These are phyloP conservation scores for Melanotaenia parkinsoni DNA, from an alignment of 2,797 vertebrate genomes.

Conservation along the genomic window DNA sequence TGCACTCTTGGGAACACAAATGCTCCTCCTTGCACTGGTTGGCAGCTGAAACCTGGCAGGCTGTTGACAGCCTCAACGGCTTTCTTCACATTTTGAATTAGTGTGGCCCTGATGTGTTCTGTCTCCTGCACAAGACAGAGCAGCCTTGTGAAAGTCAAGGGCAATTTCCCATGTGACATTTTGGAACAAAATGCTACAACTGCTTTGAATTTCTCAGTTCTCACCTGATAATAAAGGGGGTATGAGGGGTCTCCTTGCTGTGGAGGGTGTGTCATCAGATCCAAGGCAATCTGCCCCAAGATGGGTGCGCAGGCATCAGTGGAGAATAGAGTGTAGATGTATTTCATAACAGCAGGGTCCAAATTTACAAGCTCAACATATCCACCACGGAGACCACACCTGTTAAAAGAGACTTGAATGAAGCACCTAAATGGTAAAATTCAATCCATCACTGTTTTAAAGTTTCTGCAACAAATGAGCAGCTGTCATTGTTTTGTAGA, in stretches of 20 bases:
- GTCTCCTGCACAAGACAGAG: slow-evolving; percentile 68
- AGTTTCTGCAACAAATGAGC: not conserved
- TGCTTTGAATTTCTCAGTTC: not conserved
- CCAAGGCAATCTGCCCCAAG: slow-evolving; percentile 77
- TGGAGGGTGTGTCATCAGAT: slow-evolving; percentile 78
- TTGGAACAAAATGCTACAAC: not conserved
- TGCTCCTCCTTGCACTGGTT: slow-evolving; percentile 72
- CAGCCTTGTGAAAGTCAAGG: not conserved
- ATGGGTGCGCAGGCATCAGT: slow-evolving; percentile 27
- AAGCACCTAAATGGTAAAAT: not conserved
- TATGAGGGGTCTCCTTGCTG: slow-evolving; percentile 79
- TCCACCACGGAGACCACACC: slow-evolving; percentile 81
- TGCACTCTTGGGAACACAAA: slow-evolving; percentile 75
- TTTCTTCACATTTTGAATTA: slow-evolving; percentile 60
- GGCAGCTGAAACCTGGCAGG: slow-evolving; percentile 73
- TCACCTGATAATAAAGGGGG: slow-evolving; percentile 63
- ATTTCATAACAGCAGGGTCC: slow-evolving; percentile 63
- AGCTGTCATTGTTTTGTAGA: not conserved
- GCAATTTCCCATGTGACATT: not conserved
- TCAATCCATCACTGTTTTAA: not conserved
- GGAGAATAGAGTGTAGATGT: slow-evolving; percentile 29
- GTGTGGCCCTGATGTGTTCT: slow-evolving; percentile 39
- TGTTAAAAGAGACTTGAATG: slow-evolving; percentile 34
- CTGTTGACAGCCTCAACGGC: slow-evolving; percentile 59
- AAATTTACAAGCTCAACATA: slow-evolving; percentile 83